Conservation (phyloP, 2,888 invertebrate genomes). For the Brachynemurus nebulosus region DNA sequence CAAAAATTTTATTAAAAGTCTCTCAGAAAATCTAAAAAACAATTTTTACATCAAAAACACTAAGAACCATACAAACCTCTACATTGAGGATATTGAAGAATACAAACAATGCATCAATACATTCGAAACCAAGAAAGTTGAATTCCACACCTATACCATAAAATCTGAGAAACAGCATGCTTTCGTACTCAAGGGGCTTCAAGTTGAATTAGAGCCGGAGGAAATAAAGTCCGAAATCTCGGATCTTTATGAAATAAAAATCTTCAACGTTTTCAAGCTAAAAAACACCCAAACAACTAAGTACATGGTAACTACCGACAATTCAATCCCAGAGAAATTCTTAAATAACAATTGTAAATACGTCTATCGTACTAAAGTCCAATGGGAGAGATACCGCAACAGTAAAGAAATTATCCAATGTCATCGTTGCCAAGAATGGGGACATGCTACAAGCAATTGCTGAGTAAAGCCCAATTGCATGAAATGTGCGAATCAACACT, state of each 20-base stretch:
- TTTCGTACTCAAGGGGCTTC: neutral
- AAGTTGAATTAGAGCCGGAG: neutral
- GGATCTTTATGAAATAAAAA: neutral
- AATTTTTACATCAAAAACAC: neutral
- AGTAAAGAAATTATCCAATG: conserved; percentile 20
- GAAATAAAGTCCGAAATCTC: neutral
- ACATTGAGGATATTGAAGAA: neutral
- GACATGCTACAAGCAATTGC: conserved; percentile 21
- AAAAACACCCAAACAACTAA: neutral
- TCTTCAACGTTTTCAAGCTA: neutral
- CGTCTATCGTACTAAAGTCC: conserved; percentile 7
- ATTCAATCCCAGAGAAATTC: neutral
- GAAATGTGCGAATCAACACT: conserved; percentile 20
- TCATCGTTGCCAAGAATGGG: conserved; percentile 22
- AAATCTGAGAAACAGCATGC: neutral
- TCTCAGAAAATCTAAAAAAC: neutral
- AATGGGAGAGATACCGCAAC: conserved; percentile 19
- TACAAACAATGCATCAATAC: neutral
- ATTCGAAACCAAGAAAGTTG: neutral
- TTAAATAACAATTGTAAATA: neutral
- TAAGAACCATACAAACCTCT: neutral
- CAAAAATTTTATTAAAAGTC: neutral
- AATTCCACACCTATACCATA: neutral
- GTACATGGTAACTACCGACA: neutral
- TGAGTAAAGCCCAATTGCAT: conserved; percentile 17